Conservation (phyloP, 2,113 vertebrate genomes). For the Podarcis raffonei region DNA sequence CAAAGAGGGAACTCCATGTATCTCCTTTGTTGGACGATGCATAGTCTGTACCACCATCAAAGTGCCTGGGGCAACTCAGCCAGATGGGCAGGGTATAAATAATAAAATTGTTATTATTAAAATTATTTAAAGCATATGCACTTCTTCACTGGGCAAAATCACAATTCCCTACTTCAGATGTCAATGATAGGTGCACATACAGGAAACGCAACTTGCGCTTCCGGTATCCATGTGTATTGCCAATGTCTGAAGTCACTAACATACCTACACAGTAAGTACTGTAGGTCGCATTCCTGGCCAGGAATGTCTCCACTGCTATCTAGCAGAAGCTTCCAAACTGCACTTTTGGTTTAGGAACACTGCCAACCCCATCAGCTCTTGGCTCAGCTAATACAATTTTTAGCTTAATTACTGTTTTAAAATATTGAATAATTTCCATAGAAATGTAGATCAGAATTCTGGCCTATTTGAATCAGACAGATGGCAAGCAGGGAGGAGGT, state of each 20-base stretch:
- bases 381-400: slow-evolving; percentile 51
- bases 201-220: neutral
- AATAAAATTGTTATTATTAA: no score
- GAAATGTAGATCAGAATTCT: slow-evolving; percentile 51
- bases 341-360: slow-evolving; percentile 42
- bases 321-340: slow-evolving; percentile 40
- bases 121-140: neutral
- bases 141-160: neutral
- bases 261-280: slow-evolving; percentile 3
- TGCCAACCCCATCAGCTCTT: slow-evolving; percentile 37
- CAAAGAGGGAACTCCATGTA: neutral
- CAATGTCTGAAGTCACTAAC: neutral
- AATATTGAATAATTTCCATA: slow-evolving; percentile 53
- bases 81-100: no score
- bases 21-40: neutral
- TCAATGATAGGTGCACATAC: neutral
- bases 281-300: slow-evolving; percentile 30
- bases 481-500: slow-evolving; percentile 38
- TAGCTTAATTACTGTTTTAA: slow-evolving; percentile 54
- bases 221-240: neutral
- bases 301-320: slow-evolving; percentile 33
- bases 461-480: slow-evolving; percentile 47
- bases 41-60: neutral
- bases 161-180: neutral
- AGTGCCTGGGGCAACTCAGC: neutral